Percentiles rank a stretch among this genome's conserved stretches.
phyloP scores from a whole-genome alignment of 2,797 vertebrate genomes.

The Labeo calbasu region DNA sequence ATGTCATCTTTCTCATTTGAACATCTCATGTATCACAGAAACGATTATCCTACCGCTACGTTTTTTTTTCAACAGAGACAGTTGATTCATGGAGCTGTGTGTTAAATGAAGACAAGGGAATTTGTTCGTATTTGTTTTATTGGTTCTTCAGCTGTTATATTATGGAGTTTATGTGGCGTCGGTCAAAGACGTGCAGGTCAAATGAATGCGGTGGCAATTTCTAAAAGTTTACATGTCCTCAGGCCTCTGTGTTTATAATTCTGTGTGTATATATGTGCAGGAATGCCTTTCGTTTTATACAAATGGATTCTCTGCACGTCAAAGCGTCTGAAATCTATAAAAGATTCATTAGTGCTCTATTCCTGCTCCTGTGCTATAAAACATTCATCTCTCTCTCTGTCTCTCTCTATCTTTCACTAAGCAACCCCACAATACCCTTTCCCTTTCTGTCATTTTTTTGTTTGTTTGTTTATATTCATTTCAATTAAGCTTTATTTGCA shows the following conservation, averaged over 20 bases:
- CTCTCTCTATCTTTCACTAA: slow-evolving; percentile 16
- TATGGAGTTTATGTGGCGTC: not conserved
- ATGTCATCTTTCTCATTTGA: slow-evolving; percentile 34
- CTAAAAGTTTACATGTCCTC: slow-evolving; percentile 21
- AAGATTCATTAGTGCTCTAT: slow-evolving; percentile 89
- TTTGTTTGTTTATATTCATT: not conserved
- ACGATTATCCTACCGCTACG: slow-evolving; percentile 1
- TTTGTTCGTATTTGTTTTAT: not conserved
- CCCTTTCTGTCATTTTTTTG: slow-evolving; percentile 14
- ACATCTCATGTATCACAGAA: slow-evolving; percentile 50
- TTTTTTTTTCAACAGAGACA: not conserved
- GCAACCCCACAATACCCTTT: slow-evolving; percentile 66
- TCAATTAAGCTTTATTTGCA: not conserved
- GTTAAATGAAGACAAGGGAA: not conserved
- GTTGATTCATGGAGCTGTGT: not conserved
- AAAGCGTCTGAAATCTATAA: slow-evolving; percentile 89
- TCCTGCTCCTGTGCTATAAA: slow-evolving; percentile 78
- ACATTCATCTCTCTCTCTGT: slow-evolving; percentile 73
- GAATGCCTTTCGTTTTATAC: slow-evolving; percentile 76
- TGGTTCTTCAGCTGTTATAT: not conserved
- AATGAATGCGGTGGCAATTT: not conserved
- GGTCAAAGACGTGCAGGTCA: not conserved
- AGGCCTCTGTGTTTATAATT: slow-evolving; percentile 47
- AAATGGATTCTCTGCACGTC: slow-evolving; percentile 86
- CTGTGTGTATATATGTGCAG: slow-evolving; percentile 64